Percentiles rank a stretch among this genome's conserved stretches.
phyloP scores from a whole-genome alignment of 2,797 vertebrate genomes.

The Halcyon smyrnensis region DNA sequence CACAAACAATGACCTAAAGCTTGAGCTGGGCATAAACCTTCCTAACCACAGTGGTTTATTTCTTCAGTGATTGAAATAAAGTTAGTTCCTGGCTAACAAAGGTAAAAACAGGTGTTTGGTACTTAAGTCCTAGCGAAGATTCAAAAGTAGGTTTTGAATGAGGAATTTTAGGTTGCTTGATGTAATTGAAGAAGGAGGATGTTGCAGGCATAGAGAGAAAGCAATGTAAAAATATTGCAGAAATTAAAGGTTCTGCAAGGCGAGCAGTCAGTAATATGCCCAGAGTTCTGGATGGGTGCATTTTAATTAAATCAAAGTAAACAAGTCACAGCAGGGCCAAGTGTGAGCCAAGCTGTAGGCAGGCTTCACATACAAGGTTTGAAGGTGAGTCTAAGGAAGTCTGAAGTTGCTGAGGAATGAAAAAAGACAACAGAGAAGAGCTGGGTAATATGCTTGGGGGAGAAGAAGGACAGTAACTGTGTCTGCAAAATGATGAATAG shows the following conservation, averaged over 20 bases:
- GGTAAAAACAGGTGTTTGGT: not conserved
- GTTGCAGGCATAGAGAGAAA: not conserved
- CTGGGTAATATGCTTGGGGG: not conserved
- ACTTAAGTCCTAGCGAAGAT: not conserved
- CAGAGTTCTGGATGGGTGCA: constrained; percentile 57
- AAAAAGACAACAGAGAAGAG: not conserved
- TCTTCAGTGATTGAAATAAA: not conserved
- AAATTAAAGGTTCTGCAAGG: constrained; percentile 30
- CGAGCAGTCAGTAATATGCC: not conserved
- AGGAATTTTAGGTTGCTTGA: not conserved
- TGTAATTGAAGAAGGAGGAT: not conserved
- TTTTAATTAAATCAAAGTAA: constrained; percentile 71
- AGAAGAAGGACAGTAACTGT: not conserved
- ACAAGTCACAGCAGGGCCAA: constrained; percentile 52
- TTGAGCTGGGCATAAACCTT: not conserved
- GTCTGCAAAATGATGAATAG: not conserved
- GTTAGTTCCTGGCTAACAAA: not conserved
- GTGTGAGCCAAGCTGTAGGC: constrained; percentile 20
- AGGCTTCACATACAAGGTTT: not conserved
- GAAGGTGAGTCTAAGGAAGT: constrained; percentile 51
- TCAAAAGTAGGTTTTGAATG: not conserved
- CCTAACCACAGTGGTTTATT: not conserved
- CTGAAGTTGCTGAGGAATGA: constrained; percentile 28
- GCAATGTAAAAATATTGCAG: not conserved
- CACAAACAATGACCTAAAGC: not conserved